Conservation (phyloP, 2,113 vertebrate genomes). For the Willisornis vidua region DNA sequence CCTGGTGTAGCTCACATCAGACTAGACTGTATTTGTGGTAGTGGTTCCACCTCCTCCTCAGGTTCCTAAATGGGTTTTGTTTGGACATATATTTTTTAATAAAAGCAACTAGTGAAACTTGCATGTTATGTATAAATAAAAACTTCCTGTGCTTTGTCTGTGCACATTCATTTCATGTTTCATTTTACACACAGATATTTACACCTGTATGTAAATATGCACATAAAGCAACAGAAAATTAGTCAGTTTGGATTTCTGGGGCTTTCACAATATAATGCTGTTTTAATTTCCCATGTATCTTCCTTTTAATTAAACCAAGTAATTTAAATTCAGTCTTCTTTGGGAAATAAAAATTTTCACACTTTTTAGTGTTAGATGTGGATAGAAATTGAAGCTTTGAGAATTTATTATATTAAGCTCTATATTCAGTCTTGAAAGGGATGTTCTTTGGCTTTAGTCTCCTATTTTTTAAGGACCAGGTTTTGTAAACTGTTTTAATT, state of each 20-base stretch:
- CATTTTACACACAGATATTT: background rate
- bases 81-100: background rate
- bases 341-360: background rate
- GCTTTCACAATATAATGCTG: background rate
- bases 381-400: background rate
- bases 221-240: background rate
- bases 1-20: background rate
- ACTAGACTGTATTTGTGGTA: background rate
- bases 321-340: background rate
- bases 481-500: background rate
- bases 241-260: background rate
- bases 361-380: background rate
- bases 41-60: accelerated
- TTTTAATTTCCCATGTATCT: background rate
- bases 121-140: background rate
- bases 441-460: background rate
- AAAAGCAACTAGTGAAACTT: background rate
- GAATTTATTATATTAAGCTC: background rate
- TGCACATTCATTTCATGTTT: background rate
- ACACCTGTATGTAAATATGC: background rate
- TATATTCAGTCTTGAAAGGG: background rate
- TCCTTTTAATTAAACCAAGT: background rate
- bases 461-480: background rate
- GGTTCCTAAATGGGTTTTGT: background rate
- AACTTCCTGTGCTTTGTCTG: background rate